A percentile compares a stretch with the other conserved stretches of the same genome.
Evolutionary conservation across 1,140 invertebrate genomes (phyloP).

Genomic region (Drosophila albomicans): DNA sequence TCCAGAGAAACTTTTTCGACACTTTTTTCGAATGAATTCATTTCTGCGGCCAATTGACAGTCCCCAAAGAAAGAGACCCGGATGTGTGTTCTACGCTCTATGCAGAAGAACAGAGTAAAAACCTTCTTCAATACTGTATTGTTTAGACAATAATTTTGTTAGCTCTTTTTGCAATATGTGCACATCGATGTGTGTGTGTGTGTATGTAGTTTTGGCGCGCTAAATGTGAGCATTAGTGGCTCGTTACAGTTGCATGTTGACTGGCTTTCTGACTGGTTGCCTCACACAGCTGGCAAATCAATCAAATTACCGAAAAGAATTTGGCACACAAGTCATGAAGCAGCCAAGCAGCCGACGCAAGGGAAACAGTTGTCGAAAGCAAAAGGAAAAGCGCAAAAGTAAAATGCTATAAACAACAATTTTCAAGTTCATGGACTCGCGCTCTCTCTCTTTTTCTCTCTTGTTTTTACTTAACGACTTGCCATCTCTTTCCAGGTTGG

Average conservation of each 20-base stretch:
- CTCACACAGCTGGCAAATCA: constrained; percentile 67
- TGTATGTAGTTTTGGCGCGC: constrained; percentile 52
- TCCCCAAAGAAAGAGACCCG: not conserved
- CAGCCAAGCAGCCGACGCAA: not conserved
- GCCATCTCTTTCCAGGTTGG: not conserved
- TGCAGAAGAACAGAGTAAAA: not conserved
- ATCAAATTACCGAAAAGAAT: constrained; percentile 75
- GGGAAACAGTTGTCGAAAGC: constrained; percentile 9
- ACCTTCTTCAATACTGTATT: not conserved
- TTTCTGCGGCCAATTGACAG: constrained; percentile 58
- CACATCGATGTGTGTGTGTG: not conserved
- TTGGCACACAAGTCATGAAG: constrained; percentile 43
- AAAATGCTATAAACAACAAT: constrained; percentile 42
- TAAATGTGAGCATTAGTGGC: constrained; percentile 79
- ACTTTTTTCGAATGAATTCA: constrained; percentile 50
- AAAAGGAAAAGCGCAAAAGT: constrained; percentile 26
- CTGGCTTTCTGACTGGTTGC: constrained; percentile 16
- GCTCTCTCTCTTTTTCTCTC: not conserved
- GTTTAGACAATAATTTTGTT: constrained; percentile 40
- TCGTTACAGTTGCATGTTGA: constrained; percentile 79
- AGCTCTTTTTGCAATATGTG: constrained; percentile 19
- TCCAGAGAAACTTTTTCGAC: constrained; percentile 49
- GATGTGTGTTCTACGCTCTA: constrained; percentile 32
- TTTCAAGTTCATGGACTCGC: constrained; percentile 71
- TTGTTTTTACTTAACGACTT: not conserved